These are phyloP conservation scores for Rhombomys opimus DNA, from an alignment of 2,113 vertebrate species.

Conservation along the genomic window DNA sequence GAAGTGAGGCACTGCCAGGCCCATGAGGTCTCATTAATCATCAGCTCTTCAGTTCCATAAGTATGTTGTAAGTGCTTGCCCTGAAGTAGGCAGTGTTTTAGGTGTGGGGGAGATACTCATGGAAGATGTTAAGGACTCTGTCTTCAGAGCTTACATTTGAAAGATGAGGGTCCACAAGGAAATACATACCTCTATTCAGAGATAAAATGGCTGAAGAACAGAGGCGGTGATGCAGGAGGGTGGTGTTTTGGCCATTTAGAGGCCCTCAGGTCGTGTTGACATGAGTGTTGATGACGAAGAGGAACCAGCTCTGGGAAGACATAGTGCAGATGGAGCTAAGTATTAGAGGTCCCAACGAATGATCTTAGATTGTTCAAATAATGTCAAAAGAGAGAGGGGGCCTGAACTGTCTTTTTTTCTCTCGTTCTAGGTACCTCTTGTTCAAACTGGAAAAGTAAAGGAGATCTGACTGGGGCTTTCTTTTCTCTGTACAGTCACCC, in stretches of 20 bases:
- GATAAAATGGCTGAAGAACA: background rate
- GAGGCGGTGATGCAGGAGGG: background rate
- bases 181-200: background rate
- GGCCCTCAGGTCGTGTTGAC: background rate
- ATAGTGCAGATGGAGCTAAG: background rate
- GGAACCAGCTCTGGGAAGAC: background rate
- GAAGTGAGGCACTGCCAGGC: background rate
- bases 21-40: background rate
- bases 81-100: background rate
- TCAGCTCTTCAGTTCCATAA: background rate
- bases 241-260: background rate
- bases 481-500: background rate
- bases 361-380: background rate
- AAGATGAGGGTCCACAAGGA: background rate
- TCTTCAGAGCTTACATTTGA: background rate
- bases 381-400: background rate
- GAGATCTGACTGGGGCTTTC: background rate
- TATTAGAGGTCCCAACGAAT: background rate
- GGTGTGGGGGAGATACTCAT: background rate
- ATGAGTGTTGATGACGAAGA: background rate
- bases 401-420: background rate
- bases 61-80: background rate
- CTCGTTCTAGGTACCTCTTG: rapidly evolving
- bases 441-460: background rate
- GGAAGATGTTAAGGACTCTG: background rate